Evolutionary conservation across 2,888 invertebrate species (phyloP).

Genomic region (Mactromeris polynyma): DNA sequence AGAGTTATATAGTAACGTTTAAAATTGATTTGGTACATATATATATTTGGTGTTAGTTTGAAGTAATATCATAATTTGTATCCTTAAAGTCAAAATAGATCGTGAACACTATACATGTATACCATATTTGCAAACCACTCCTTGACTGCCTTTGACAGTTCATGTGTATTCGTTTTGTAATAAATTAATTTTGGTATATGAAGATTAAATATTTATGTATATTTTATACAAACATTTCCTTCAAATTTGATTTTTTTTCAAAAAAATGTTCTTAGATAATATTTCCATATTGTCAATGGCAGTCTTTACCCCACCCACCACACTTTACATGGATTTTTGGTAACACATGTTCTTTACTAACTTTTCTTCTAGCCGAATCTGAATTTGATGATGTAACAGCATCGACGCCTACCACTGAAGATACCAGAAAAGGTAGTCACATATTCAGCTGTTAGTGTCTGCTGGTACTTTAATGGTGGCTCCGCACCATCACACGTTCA

Average conservation of each 20-base stretch:
- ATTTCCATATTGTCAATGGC: background rate
- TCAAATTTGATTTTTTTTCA: background rate
- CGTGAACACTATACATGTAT: no score
- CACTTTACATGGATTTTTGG: constrained; percentile 17
- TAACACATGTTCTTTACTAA: constrained; percentile 66
- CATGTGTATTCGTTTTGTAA: background rate
- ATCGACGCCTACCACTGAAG: constrained; percentile 48
- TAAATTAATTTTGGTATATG: background rate
- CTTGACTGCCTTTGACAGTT: background rate
- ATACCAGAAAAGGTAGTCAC: constrained; percentile 53
- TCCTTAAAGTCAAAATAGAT: no score
- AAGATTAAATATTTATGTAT: background rate
- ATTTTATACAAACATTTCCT: background rate
- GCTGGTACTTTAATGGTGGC: background rate
- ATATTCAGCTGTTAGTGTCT: constrained; percentile 7
- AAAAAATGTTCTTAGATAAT: background rate
- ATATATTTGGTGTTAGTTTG: no score
- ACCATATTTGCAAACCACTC: background rate
- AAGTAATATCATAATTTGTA: no score
- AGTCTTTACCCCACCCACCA: background rate
- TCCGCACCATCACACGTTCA: background rate
- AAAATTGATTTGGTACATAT: no score
- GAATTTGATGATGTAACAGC: constrained; percentile 61
- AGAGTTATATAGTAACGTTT: no score
- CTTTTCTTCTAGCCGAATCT: constrained; percentile 68